These are phyloP conservation scores for Bos taurus DNA, from an alignment of 2,113 vertebrate genomes.

Conservation along the genomic window ARS-UCD2.0 NC_037328.1:124494001-124494500, in stretches of 20 bases:
- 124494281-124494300: background rate
- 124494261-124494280: background rate
- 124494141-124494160: background rate
- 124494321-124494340: background rate
- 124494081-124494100: background rate
- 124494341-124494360: background rate
- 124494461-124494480: background rate
- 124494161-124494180: no score
- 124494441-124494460: background rate
- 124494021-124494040: background rate
- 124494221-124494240: background rate
- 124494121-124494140: background rate
- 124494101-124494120: background rate
- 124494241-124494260: background rate
- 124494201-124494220: background rate
- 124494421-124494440: background rate
- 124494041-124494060: background rate
- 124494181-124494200: background rate
- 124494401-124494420: background rate
- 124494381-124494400: background rate
- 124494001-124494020: background rate
- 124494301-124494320: background rate
- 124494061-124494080: background rate
- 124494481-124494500: background rate
- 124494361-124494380: background rate